Evolutionary conservation across 2,888 invertebrate species (phyloP).

Genomic region (Scaptodrosophila latifasciaeformis): DNA sequence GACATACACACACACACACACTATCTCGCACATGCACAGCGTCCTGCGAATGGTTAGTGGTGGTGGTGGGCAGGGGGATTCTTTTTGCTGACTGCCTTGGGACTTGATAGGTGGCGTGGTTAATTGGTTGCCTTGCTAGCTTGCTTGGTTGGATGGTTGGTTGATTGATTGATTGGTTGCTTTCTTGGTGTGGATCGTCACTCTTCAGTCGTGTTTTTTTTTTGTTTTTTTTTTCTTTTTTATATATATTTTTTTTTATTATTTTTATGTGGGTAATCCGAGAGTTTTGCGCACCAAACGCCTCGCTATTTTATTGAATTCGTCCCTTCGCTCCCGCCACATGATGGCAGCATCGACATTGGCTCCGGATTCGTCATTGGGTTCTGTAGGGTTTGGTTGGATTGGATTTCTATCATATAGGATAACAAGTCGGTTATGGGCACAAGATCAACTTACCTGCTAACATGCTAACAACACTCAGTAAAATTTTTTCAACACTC

Average conservation of each 20-base stretch:
- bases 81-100: too few species aligned
- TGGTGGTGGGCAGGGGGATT: too few species aligned
- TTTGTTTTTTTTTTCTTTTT: too few species aligned
- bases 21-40: background rate
- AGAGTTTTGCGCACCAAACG: constrained; percentile 93
- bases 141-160: constrained; percentile 4
- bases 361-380: constrained; percentile 99
- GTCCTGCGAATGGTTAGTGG: background rate
- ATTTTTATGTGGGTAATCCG: constrained; percentile 78
- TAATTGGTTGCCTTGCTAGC: constrained; percentile 21
- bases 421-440: background rate
- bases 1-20: background rate
- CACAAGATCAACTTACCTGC: constrained; percentile 79
- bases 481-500: constrained; percentile 98
- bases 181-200: background rate
- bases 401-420: too few species aligned
- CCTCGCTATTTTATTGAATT: constrained; percentile 95
- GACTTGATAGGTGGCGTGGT: too few species aligned
- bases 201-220: background rate
- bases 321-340: constrained; percentile 96
- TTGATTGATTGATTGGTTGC: constrained; percentile 1
- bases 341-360: constrained; percentile 99
- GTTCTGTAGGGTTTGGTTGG: constrained; percentile 81
- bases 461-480: constrained; percentile 98
- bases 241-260: too few species aligned